A percentile compares a stretch with the other conserved stretches of the same genome.
These are phyloP conservation scores for Chitala chitala DNA, from an alignment of 2,113 vertebrate species.

Conservation along the genomic window DNA sequence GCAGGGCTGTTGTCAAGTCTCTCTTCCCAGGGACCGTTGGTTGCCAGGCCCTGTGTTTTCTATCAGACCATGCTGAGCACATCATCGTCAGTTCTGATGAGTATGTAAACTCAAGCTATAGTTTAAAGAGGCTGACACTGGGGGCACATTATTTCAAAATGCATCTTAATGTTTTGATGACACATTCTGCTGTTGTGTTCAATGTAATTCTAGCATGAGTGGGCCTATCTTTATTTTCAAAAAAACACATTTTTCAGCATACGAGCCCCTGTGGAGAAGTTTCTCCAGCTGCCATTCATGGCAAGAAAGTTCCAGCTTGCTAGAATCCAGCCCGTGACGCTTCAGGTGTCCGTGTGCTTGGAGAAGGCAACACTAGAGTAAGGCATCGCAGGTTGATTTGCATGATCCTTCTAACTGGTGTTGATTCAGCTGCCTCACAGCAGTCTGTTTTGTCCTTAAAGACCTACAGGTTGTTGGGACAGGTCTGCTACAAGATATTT, in stretches of 20 bases:
- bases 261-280: constrained; percentile 56
- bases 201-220: too few relatives aligned
- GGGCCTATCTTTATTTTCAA: too few relatives aligned
- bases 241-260: too few relatives aligned
- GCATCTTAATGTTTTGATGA: too few relatives aligned
- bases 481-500: constrained; percentile 75
- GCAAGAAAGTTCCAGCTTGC: constrained; percentile 74
- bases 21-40: constrained; percentile 31
- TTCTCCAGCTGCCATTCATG: constrained; percentile 74
- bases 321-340: constrained; percentile 66
- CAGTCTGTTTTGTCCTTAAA: constrained; percentile 45
- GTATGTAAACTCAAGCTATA: constrained; percentile 40
- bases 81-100: constrained; percentile 43
- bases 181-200: too few relatives aligned
- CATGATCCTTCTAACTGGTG: neutral
- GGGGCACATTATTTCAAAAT: too few relatives aligned
- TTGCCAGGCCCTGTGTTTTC: constrained; percentile 44
- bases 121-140: too few relatives aligned
- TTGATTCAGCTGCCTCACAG: neutral
- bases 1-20: constrained; percentile 55
- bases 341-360: constrained; percentile 62
- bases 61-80: constrained; percentile 59
- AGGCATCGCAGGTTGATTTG: constrained; percentile 36
- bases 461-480: constrained; percentile 76
- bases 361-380: constrained; percentile 70